Evolutionary conservation across 2,888 invertebrate species (phyloP).

Genomic region (Nysson spinosus): DNA sequence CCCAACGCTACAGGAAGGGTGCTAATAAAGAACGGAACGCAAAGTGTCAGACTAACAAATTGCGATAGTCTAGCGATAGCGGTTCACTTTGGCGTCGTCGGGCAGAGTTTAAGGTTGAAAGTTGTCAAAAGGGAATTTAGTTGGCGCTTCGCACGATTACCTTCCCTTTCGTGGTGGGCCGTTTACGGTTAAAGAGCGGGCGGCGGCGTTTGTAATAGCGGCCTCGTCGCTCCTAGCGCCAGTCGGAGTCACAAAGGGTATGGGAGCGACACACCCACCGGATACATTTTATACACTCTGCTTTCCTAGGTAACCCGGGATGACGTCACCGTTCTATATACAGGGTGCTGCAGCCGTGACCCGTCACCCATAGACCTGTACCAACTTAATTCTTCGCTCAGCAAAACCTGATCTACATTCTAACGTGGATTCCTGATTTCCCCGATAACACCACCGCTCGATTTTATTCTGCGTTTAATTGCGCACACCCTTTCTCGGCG

Average conservation of each 20-base stretch:
- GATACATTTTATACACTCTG: conserved; percentile 72
- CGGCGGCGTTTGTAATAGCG: conserved; percentile 67
- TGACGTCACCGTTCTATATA: conserved; percentile 71
- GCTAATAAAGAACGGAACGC: too few relatives aligned
- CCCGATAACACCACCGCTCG: conserved; percentile 40
- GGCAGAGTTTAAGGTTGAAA: conserved; percentile 5
- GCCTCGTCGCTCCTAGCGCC: conserved; percentile 68
- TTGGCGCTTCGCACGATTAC: conserved; percentile 44
- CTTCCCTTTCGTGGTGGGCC: conserved; percentile 60
- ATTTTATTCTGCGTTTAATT: conserved; percentile 18
- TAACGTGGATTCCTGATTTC: conserved; percentile 46
- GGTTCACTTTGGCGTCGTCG: neutral
- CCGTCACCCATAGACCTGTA: conserved; percentile 59
- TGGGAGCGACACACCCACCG: conserved; percentile 76
- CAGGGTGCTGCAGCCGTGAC: conserved; percentile 67
- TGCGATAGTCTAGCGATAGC: too few relatives aligned
- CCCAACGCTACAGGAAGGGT: too few relatives aligned
- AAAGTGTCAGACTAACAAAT: too few relatives aligned
- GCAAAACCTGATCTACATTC: conserved; percentile 28
- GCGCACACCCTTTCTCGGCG: conserved; percentile 28
- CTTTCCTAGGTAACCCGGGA: conserved; percentile 64
- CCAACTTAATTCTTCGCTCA: conserved; percentile 50
- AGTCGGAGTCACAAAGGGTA: conserved; percentile 71
- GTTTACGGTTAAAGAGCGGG: conserved; percentile 62
- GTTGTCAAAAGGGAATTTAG: conserved; percentile 44